phyloP scores from a whole-genome alignment of 2,113 vertebrate species.

The Saguinus midas region DNA sequence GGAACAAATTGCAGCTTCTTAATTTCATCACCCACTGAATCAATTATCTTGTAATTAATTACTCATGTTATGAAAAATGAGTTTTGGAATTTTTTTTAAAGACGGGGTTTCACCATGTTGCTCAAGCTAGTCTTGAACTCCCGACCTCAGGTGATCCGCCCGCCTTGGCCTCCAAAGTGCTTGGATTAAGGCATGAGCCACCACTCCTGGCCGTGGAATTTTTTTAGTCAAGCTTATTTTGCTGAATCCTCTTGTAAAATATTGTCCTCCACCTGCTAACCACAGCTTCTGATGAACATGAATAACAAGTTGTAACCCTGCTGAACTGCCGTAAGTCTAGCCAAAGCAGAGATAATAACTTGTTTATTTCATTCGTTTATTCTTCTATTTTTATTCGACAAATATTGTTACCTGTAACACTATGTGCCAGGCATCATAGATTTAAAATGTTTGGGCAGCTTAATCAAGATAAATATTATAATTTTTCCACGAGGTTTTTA shows the following conservation, averaged over 20 bases:
- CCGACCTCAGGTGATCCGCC: too few species aligned
- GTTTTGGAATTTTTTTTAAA: not conserved
- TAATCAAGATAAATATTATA: not conserved
- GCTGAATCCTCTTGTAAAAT: not conserved
- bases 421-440: not conserved
- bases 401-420: not conserved
- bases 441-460: not conserved
- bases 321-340: not conserved
- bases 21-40: constrained; percentile 6
- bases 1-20: constrained; percentile 19
- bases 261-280: not conserved
- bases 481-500: not conserved
- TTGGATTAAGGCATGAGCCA: too few species aligned
- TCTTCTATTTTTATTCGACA: too few species aligned
- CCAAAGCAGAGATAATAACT: not conserved
- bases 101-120: too few species aligned
- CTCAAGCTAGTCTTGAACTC: too few species aligned
- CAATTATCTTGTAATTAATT: not conserved
- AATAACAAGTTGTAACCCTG: not conserved
- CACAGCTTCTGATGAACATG: not conserved
- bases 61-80: not conserved
- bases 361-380: not conserved
- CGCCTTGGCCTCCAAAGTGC: too few species aligned
- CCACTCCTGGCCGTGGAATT: not conserved
- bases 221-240: constrained; percentile 14